Evolutionary conservation across 2,888 invertebrate species (phyloP).

Genomic region (Trissolcus brochymenae): DNA sequence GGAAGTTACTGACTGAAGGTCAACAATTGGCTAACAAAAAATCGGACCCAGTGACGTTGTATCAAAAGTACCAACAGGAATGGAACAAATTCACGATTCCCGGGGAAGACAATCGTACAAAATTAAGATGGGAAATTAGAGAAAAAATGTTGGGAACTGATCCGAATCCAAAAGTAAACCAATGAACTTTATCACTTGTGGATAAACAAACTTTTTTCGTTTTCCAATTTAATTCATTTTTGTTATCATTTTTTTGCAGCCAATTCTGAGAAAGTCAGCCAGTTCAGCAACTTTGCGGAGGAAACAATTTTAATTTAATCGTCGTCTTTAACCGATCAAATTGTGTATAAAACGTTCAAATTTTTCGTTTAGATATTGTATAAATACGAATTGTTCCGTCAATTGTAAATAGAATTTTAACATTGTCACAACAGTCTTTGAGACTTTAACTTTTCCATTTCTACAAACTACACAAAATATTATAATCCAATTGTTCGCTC

Average conservation of each 20-base stretch:
- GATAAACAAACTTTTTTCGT: too few relatives aligned
- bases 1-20: slow-evolving; percentile 75
- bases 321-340: too few relatives aligned
- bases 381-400: too few relatives aligned
- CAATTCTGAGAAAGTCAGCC: slow-evolving; percentile 62
- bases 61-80: slow-evolving; percentile 85
- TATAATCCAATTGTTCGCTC: too few relatives aligned
- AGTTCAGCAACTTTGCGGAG: slow-evolving; percentile 59
- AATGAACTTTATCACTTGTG: not conserved
- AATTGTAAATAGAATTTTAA: too few relatives aligned
- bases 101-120: slow-evolving; percentile 83
- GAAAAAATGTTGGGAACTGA: slow-evolving; percentile 82
- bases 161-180: slow-evolving; percentile 69
- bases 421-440: too few relatives aligned
- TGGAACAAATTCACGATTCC: slow-evolving; percentile 88
- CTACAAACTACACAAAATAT: too few relatives aligned
- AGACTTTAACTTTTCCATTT: too few relatives aligned
- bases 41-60: slow-evolving; percentile 86
- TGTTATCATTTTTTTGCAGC: slow-evolving; percentile 58
- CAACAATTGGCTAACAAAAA: slow-evolving; percentile 71
- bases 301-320: too few relatives aligned
- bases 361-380: too few relatives aligned
- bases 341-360: too few relatives aligned
- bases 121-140: slow-evolving; percentile 83
- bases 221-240: too few relatives aligned